Evolutionary conservation across 2,797 vertebrate genomes (phyloP).

Genomic region (Oophaga sylvatica): DNA sequence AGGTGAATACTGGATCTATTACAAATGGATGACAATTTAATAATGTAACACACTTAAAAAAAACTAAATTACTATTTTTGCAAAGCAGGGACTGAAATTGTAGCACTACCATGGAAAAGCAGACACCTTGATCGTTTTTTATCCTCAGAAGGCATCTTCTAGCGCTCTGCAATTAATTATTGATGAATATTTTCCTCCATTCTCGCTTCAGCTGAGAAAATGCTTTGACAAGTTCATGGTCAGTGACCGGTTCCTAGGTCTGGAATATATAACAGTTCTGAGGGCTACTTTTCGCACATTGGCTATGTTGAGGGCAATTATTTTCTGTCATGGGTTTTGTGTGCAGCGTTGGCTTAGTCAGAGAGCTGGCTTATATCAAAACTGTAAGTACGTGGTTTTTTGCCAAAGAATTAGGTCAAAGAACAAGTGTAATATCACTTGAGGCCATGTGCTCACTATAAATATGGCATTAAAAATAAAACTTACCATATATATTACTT

Average conservation of each 20-base stretch:
- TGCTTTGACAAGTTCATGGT: conserved; percentile 25
- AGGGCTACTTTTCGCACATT: conserved; percentile 31
- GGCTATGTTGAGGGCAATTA: background rate
- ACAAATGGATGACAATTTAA: no score
- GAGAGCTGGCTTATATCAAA: conserved; percentile 26
- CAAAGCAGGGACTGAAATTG: background rate
- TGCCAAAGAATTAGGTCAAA: conserved; percentile 50
- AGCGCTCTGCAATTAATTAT: background rate
- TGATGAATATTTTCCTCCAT: background rate
- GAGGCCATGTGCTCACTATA: conserved; percentile 21
- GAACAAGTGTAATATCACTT: conserved; percentile 37
- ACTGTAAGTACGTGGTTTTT: conserved; percentile 32
- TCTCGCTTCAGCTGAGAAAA: conserved; percentile 19
- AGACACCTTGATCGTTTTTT: background rate
- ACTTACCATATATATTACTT: background rate
- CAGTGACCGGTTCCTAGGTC: conserved; percentile 6
- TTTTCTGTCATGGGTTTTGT: conserved; percentile 24
- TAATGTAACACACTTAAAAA: no score
- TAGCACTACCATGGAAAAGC: background rate
- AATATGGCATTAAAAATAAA: conserved; percentile 7
- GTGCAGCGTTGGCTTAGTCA: background rate
- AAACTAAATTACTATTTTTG: background rate
- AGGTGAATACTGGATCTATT: no score
- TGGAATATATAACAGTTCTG: background rate
- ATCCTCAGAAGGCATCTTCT: background rate